Percentiles rank a stretch among this genome's conserved stretches.
These are phyloP conservation scores for Leistus spinibarbis DNA, from an alignment of 2,888 invertebrate genomes.

Conservation along the genomic window DNA sequence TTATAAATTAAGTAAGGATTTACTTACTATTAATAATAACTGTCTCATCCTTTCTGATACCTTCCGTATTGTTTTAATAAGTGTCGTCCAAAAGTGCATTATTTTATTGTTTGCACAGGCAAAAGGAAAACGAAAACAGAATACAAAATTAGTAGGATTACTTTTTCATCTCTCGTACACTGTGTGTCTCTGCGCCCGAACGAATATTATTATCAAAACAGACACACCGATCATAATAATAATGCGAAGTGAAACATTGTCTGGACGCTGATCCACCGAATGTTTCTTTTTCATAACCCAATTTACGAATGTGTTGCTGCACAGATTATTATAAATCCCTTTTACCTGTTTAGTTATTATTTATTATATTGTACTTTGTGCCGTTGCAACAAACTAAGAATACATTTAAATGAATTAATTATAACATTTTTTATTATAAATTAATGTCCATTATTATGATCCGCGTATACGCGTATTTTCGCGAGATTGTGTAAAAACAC, in stretches of 20 bases:
- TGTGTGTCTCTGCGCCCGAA: not conserved
- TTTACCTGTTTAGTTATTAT: not conserved
- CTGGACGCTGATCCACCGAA: not conserved
- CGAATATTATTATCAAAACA: not conserved
- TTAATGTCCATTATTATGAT: no score
- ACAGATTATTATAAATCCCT: not conserved
- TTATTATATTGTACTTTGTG: not conserved
- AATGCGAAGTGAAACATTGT: not conserved
- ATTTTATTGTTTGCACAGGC: not conserved
- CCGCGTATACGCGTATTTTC: no score
- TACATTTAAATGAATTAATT: not conserved
- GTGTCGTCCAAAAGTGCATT: not conserved
- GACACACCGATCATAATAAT: not conserved
- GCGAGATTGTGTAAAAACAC: no score
- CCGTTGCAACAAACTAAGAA: not conserved
- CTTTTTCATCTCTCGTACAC: not conserved
- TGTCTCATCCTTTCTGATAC: not conserved
- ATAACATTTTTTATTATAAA: not conserved
- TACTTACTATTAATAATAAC: not conserved
- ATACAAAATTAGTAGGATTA: not conserved
- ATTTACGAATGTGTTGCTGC: not conserved
- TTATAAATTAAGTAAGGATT: not conserved
- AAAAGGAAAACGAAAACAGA: not conserved
- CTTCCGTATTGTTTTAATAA: not conserved
- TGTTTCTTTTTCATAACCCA: not conserved